Percentiles rank a stretch among this genome's conserved stretches.
These are phyloP conservation scores for Proterorhinus semilunaris DNA, from an alignment of 2,113 vertebrate genomes.

Conservation along the genomic window DNA sequence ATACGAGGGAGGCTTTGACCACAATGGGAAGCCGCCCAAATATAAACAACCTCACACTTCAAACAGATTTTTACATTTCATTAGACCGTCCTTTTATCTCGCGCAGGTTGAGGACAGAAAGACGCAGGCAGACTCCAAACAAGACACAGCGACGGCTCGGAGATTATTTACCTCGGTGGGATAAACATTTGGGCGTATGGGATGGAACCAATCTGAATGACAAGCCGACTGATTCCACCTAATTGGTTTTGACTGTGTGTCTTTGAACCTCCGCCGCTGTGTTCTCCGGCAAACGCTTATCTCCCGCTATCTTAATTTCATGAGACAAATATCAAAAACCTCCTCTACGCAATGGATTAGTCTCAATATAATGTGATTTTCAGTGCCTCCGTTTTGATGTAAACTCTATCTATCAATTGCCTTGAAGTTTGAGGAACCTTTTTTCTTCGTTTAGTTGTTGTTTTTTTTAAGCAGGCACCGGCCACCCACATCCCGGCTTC, in stretches of 20 bases:
- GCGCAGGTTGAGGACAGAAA: conserved; percentile 15
- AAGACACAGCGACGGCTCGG: conserved; percentile 11
- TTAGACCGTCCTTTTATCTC: not conserved
- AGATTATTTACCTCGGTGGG: conserved; percentile 56
- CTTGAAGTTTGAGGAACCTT: conserved; percentile 8
- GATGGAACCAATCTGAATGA: conserved; percentile 70
- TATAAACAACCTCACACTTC: not conserved
- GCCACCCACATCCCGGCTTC: conserved; percentile 28
- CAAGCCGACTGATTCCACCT: conserved; percentile 66
- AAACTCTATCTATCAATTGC: not conserved
- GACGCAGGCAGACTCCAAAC: conserved; percentile 19
- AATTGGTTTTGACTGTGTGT: conserved; percentile 69
- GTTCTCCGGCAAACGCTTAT: conserved; percentile 58
- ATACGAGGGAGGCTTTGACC: not conserved
- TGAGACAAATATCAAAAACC: conserved; percentile 60
- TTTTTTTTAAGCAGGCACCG: not conserved
- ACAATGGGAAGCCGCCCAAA: not conserved
- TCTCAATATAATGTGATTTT: conserved; percentile 50
- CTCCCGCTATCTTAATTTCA: conserved; percentile 51
- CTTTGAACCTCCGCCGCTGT: conserved; percentile 60
- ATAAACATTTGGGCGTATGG: conserved; percentile 36
- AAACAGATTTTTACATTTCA: not conserved
- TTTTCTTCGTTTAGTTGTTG: conserved; percentile 18
- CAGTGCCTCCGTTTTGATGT: conserved; percentile 17
- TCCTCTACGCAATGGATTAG: conserved; percentile 52